Evolutionary conservation across 2,888 invertebrate species (phyloP).

Genomic region (Acleris emargana): DNA sequence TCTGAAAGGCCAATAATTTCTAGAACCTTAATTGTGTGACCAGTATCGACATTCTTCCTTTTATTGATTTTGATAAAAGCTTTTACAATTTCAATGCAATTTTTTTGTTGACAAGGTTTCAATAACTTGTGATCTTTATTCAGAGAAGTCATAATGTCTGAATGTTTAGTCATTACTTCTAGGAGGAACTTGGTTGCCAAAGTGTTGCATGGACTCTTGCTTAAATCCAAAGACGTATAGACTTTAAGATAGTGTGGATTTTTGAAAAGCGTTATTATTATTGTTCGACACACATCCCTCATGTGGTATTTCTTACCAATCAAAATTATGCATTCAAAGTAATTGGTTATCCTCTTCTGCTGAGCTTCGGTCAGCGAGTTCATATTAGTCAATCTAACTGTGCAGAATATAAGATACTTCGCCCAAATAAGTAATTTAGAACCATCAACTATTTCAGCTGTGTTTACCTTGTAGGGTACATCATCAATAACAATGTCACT

Average conservation of each 20-base stretch:
- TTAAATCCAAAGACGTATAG: conserved; percentile 62
- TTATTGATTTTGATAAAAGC: conserved; percentile 76
- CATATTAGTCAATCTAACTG: conserved; percentile 63
- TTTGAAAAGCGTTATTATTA: conserved; percentile 64
- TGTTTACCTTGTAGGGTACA: conserved; percentile 54
- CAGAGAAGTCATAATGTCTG: conserved; percentile 61
- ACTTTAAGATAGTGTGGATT: conserved; percentile 70
- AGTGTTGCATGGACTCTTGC: conserved; percentile 55
- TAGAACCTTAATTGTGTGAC: conserved; percentile 69
- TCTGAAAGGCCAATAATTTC: conserved; percentile 65
- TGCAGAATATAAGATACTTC: conserved; percentile 71
- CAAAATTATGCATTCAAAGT: conserved; percentile 61
- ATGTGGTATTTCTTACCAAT: conserved; percentile 61
- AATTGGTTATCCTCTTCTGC: conserved; percentile 57
- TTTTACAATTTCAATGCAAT: conserved; percentile 72
- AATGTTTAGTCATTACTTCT: conserved; percentile 57
- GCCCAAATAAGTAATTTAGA: conserved; percentile 72
- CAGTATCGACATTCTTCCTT: conserved; percentile 60
- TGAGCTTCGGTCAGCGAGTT: conserved; percentile 54
- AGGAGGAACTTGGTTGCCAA: conserved; percentile 66
- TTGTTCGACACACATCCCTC: conserved; percentile 59
- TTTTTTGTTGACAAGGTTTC: conserved; percentile 81
- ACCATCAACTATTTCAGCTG: conserved; percentile 52
- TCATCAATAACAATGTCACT: conserved; percentile 53
- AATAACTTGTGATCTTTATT: conserved; percentile 65